Percentiles rank a stretch among this genome's conserved stretches.
Conservation (phyloP, 2,888 invertebrate genomes). For the Troides oblongomaculatus region DNA sequence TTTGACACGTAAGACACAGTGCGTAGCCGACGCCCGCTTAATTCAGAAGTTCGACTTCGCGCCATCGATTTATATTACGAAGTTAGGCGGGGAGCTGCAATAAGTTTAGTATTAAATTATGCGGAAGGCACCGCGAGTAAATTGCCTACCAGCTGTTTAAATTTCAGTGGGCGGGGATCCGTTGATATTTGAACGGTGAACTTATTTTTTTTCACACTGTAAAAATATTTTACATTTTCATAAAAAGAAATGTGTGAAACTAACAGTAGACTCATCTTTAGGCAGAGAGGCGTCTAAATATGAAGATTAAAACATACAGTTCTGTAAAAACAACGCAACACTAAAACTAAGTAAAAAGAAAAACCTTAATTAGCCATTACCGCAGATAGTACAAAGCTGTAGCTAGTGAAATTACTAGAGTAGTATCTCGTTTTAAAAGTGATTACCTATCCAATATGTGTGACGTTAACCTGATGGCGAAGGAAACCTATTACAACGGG, state of each 20-base stretch:
- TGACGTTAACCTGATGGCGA: too few relatives aligned
- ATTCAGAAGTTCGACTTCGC: conserved; percentile 15
- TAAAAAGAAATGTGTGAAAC: background rate
- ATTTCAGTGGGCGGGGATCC: conserved; percentile 14
- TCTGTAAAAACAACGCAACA: too few relatives aligned
- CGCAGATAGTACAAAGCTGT: too few relatives aligned
- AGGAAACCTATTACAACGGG: too few relatives aligned
- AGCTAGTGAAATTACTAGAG: too few relatives aligned
- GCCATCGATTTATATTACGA: conserved; percentile 29
- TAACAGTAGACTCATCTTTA: too few relatives aligned
- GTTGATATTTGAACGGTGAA: conserved; percentile 16
- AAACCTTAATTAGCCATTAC: too few relatives aligned
- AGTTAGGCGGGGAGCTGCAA: conserved; percentile 24
- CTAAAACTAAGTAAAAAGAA: too few relatives aligned
- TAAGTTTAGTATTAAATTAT: conserved; percentile 28
- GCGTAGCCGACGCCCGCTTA: conserved; percentile 14
- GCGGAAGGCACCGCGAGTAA: conserved; percentile 26
- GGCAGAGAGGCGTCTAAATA: too few relatives aligned
- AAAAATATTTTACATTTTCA: background rate
- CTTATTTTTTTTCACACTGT: background rate
- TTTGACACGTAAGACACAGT: conserved; percentile 8
- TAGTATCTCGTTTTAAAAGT: too few relatives aligned
- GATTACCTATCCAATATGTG: too few relatives aligned
- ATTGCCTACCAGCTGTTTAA: conserved; percentile 23
- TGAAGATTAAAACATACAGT: too few relatives aligned